Percentiles rank a stretch among this genome's conserved stretches.
Conservation (phyloP, 2,888 invertebrate genomes). For the Ctena decussata region DNA sequence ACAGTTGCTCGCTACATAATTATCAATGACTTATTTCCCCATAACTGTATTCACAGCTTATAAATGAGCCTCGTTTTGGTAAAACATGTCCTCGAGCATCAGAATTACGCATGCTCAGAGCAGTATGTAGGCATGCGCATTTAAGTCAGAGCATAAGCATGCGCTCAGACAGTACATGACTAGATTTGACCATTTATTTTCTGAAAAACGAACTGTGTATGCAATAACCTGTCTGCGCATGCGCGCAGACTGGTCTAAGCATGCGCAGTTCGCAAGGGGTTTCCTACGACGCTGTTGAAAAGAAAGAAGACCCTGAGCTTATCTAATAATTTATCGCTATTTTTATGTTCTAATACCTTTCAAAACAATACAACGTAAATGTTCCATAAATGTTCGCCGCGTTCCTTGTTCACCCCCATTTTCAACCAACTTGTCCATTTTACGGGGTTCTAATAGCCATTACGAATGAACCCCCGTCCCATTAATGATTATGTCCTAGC, state of each 20-base stretch:
- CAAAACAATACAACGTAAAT: background rate
- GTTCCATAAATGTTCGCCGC: background rate
- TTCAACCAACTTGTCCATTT: slow-evolving; percentile 24
- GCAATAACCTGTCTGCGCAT: no score
- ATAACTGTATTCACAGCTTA: background rate
- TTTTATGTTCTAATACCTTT: slow-evolving; percentile 13
- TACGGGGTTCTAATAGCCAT: slow-evolving; percentile 64
- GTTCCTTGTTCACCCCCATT: slow-evolving; percentile 4
- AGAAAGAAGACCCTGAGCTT: background rate
- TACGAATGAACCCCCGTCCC: slow-evolving; percentile 57
- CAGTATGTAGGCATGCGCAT: no score
- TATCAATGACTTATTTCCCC: slow-evolving; percentile 3
- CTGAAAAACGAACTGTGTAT: no score
- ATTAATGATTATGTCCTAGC: slow-evolving; percentile 65
- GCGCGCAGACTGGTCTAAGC: no score
- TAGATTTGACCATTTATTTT: no score
- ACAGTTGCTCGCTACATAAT: background rate
- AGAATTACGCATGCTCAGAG: no score
- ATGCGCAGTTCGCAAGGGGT: no score
- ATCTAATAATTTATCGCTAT: slow-evolving; percentile 10
- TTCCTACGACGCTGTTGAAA: no score
- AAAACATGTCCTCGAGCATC: no score
- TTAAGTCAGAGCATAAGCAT: no score
- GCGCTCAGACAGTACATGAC: no score
- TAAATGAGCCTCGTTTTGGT: background rate